Base-by-base conservation (phyloP, 2,797 vertebrate species). In the Pristis pectinata region DNA sequence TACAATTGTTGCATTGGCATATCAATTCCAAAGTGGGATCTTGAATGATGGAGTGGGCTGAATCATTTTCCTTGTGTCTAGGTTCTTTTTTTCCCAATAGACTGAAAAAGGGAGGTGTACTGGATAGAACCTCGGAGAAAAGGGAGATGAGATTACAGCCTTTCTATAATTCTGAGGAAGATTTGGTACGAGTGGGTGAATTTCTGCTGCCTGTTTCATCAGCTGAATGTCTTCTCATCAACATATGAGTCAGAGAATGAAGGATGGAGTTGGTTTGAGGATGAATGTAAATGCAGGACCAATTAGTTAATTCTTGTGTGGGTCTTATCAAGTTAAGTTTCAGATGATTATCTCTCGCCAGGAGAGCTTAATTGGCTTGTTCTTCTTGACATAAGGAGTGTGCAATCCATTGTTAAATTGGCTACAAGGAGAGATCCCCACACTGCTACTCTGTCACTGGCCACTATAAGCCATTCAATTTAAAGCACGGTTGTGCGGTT, bases 341-440 rank as follows among this genome's bases (percentile, higher is more conserved):
- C 72, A 53, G 67, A 53, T 76, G 34, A 53, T 56, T 94, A 74
- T 76, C 11, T 92, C 92, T 94, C 30, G 34, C 44, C 13, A 22
- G 72, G 64, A 94, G 76, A 74, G 4, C 72, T 94, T 94, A 76
- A 94, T 74, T 76, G 44, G 92, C n/a, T 76, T 24, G 44, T 94
- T 94, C 49, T 34, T 74, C 70, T 72, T 74, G 67, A 74, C 44
- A 30, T 34, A 49, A 53, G 27, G 91, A 93, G 44, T 72, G 67
- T 53, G 44, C 67, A 93, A 30, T 74, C 17, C 44, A 76, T 76
- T 94, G 87, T 94, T 74, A 72, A 17, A 49, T 27, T 24, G 93
- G 92, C 53, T 70, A 49, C 44, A 74, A 56, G 49, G 67, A 76
- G 34, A 13, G 15, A 53, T 49, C 44, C 34, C 92, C 30, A 67